Conservation (phyloP, 2,113 vertebrate species). For the Thermophis baileyi region DNA sequence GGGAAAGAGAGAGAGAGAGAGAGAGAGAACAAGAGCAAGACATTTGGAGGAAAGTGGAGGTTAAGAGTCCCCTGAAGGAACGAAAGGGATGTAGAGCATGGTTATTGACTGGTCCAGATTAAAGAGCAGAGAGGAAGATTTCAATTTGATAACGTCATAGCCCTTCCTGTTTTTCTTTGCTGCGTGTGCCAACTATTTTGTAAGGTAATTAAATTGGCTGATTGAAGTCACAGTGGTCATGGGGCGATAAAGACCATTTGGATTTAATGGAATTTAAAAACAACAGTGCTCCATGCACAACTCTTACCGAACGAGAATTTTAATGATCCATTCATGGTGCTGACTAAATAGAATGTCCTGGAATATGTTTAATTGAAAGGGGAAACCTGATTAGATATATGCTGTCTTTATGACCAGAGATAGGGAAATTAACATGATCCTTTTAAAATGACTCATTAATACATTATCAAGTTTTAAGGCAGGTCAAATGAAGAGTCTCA, state of each 20-base stretch:
- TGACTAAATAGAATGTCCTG: constrained; percentile 76
- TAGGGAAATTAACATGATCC: constrained; percentile 77
- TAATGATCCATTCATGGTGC: constrained; percentile 77
- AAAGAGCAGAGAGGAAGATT: constrained; percentile 74
- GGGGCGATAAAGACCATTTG: constrained; percentile 80
- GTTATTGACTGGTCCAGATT: constrained; percentile 75
- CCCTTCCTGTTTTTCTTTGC: constrained; percentile 75
- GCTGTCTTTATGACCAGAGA: constrained; percentile 75
- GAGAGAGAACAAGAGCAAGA: constrained; percentile 12
- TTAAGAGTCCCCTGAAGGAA: constrained; percentile 64
- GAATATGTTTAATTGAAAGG: constrained; percentile 82
- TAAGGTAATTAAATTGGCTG: constrained; percentile 83
- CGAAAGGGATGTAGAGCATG: constrained; percentile 61
- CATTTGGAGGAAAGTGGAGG: constrained; percentile 65
- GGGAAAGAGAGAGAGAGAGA: constrained; percentile 2
- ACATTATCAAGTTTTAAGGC: constrained; percentile 78
- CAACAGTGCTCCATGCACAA: constrained; percentile 73
- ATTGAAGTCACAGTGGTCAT: constrained; percentile 83
- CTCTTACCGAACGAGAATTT: constrained; percentile 77
- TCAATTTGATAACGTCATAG: constrained; percentile 78
- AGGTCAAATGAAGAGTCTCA: constrained; percentile 72
- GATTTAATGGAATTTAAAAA: constrained; percentile 84
- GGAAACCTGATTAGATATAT: constrained; percentile 77
- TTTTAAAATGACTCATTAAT: constrained; percentile 79
- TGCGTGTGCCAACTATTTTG: constrained; percentile 76